These are phyloP conservation scores for Bombus fervidus DNA, from an alignment of 1,140 invertebrate species.

Conservation along the genomic window DNA sequence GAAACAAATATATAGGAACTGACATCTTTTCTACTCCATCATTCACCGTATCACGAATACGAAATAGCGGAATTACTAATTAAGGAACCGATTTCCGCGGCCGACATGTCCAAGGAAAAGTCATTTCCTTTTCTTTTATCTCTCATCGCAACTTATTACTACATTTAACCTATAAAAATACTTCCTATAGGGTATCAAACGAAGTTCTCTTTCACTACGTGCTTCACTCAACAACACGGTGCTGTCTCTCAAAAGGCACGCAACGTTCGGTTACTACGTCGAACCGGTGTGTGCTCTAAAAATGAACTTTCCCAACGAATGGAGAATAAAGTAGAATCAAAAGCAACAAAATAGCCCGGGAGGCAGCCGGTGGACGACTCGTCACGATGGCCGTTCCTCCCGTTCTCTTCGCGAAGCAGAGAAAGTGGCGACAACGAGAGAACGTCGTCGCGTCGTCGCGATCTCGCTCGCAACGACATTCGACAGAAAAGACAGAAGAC, in stretches of 20 bases:
- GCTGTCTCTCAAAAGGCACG: constrained; percentile 68
- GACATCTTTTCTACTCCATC: no score
- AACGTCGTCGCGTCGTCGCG: constrained; percentile 6
- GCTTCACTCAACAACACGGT: constrained; percentile 74
- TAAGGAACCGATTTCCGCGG: no score
- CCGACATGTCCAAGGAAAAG: no score
- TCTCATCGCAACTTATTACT: constrained; percentile 28
- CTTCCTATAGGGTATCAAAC: constrained; percentile 41
- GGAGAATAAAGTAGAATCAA: neutral
- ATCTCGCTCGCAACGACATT: neutral
- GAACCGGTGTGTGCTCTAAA: constrained; percentile 23
- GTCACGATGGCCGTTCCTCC: constrained; percentile 1
- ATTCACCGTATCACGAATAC: neutral
- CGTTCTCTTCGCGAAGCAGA: constrained; percentile 19
- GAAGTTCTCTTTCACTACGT: constrained; percentile 68
- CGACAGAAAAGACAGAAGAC: constrained; percentile 5
- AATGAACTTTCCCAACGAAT: constrained; percentile 18
- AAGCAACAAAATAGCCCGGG: constrained; percentile 7
- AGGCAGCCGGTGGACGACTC: neutral
- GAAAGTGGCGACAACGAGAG: neutral
- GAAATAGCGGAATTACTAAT: neutral
- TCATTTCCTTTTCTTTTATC: neutral
- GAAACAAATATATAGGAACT: neutral
- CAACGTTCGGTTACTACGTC: constrained; percentile 52
- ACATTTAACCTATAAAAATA: constrained; percentile 20